phyloP scores from a whole-genome alignment of 92 coral and sea anemone genomes.

The Umimayanthus kanabou region DNA sequence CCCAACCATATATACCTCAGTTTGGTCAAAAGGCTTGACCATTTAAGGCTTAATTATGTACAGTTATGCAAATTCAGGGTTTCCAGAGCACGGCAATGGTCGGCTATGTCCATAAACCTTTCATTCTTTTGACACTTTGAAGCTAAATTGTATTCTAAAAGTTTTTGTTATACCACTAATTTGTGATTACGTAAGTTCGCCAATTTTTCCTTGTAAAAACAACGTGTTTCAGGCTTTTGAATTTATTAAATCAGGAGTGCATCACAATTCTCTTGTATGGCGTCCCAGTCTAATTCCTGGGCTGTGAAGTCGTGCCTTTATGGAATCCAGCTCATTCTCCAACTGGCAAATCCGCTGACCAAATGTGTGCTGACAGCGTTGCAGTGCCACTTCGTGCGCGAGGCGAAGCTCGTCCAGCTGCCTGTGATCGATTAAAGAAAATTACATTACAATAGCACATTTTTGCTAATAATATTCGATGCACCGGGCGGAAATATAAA shows the following conservation, averaged over 20 bases:
- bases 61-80: too few relatives aligned
- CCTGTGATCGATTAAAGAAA: not conserved
- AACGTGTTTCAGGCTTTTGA: too few relatives aligned
- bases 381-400: constrained; percentile 7
- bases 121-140: too few relatives aligned
- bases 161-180: too few relatives aligned
- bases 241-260: not conserved
- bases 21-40: too few relatives aligned
- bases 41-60: too few relatives aligned
- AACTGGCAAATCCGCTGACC: constrained; percentile 22
- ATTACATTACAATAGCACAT: not conserved
- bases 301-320: not conserved
- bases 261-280: not conserved
- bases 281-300: not conserved
- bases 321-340: constrained; percentile 11
- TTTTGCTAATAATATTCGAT: too few relatives aligned
- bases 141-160: not conserved
- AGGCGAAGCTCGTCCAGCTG: not conserved
- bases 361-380: not conserved
- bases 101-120: too few relatives aligned
- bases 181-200: too few relatives aligned
- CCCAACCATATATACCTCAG: too few relatives aligned
- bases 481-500: not conserved
- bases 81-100: too few relatives aligned
- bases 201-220: not conserved